These are phyloP conservation scores for Propsilocerus akamusi DNA, from an alignment of 1,140 invertebrate genomes.

Conservation along the genomic window DNA sequence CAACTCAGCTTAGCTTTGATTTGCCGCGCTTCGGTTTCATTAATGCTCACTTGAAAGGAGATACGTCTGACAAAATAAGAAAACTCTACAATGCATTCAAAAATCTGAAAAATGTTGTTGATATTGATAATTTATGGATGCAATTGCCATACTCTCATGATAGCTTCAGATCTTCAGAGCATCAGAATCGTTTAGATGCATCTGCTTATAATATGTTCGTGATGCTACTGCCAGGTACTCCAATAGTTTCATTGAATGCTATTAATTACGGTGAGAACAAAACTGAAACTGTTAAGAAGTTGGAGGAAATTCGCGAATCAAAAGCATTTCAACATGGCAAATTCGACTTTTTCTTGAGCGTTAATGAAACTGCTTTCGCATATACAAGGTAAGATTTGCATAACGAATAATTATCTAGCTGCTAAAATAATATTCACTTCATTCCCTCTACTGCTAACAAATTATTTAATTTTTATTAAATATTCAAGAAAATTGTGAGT, in stretches of 20 bases:
- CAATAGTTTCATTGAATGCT: constrained; percentile 39
- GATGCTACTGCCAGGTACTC: constrained; percentile 51
- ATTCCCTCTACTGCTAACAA: background rate
- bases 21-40: constrained; percentile 18
- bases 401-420: background rate
- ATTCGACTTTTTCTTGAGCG: constrained; percentile 21
- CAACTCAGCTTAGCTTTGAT: constrained; percentile 15
- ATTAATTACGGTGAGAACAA: constrained; percentile 16
- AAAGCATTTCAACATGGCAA: constrained; percentile 35
- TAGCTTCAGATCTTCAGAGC: too few relatives aligned
- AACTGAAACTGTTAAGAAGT: constrained; percentile 15
- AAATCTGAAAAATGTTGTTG: constrained; percentile 9
- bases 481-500: background rate
- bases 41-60: constrained; percentile 11
- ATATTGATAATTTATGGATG: constrained; percentile 14
- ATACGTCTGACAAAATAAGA: constrained; percentile 4
- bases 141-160: constrained; percentile 17
- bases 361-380: constrained; percentile 34
- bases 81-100: constrained; percentile 12
- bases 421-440: background rate
- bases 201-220: constrained; percentile 38
- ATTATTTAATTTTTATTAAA: background rate
- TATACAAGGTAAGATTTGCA: constrained; percentile 37
- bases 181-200: too few relatives aligned
- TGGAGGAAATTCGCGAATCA: constrained; percentile 25